A percentile compares a stretch with the other conserved stretches of the same genome.
Conservation (phyloP, 2,888 invertebrate genomes). For the Hipparchia sbordonii region DNA sequence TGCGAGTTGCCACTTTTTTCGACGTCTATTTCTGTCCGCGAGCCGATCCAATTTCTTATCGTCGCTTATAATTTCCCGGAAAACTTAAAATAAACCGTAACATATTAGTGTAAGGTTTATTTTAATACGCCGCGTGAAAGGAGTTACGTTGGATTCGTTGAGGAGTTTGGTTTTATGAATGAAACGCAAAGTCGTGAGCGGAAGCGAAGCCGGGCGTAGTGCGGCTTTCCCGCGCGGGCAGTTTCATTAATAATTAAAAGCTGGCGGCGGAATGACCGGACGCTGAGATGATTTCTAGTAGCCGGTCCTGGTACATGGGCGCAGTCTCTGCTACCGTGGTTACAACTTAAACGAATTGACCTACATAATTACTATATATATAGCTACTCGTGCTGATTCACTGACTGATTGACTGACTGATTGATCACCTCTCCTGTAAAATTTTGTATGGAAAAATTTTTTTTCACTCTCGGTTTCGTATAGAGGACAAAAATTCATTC, state of each 20-base stretch:
- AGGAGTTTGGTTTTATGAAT: constrained; percentile 73
- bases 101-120: constrained; percentile 50
- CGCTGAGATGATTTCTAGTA: constrained; percentile 77
- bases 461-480: too few relatives aligned
- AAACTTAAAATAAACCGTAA: constrained; percentile 50
- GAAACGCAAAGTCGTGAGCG: constrained; percentile 80
- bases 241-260: constrained; percentile 83
- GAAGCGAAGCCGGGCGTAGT: constrained; percentile 78
- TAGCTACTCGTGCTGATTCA: too few relatives aligned
- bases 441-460: too few relatives aligned
- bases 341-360: constrained; percentile 27
- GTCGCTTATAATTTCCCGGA: constrained; percentile 21
- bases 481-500: too few relatives aligned
- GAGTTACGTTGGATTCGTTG: constrained; percentile 50
- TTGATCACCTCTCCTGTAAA: too few relatives aligned
- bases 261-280: constrained; percentile 79
- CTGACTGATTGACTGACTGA: too few relatives aligned
- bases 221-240: constrained; percentile 79
- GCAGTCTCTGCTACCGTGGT: constrained; percentile 53
- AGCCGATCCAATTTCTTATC: constrained; percentile 38
- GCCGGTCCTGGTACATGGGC: constrained; percentile 55
- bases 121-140: constrained; percentile 45
- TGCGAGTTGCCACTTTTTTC: constrained; percentile 76
- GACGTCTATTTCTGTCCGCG: constrained; percentile 69
- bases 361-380: too few relatives aligned